phyloP scores from a whole-genome alignment of 2,888 invertebrate genomes.

The Gymnosoma rotundatum region DNA sequence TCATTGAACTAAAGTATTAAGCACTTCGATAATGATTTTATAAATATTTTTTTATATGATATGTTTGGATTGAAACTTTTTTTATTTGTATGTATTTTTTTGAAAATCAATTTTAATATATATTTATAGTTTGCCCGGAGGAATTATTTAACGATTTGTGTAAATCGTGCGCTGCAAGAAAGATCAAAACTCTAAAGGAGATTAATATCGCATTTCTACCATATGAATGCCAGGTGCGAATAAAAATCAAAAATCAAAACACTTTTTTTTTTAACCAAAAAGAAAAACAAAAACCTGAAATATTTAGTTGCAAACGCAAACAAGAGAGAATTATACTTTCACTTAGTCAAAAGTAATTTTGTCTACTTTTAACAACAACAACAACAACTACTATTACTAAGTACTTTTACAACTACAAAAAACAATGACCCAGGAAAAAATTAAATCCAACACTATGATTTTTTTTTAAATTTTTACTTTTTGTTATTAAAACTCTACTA shows the following conservation, averaged over 20 bases:
- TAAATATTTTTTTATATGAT: not conserved
- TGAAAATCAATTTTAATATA: slow-evolving; percentile 65
- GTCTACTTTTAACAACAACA: not conserved
- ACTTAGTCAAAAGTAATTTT: slow-evolving; percentile 47
- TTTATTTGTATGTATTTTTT: slow-evolving; percentile 55
- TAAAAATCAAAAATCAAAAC: slow-evolving; percentile 60
- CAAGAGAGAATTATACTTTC: slow-evolving; percentile 30
- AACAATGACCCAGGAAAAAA: slow-evolving; percentile 16
- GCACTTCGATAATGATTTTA: slow-evolving; percentile 31
- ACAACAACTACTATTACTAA: slow-evolving; percentile 29
- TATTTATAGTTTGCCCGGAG: slow-evolving; percentile 88
- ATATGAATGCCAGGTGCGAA: slow-evolving; percentile 95
- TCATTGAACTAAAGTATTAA: slow-evolving; percentile 10
- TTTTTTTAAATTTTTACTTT: slow-evolving; percentile 51
- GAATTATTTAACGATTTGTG: slow-evolving; percentile 98
- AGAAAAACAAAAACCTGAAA: slow-evolving; percentile 13
- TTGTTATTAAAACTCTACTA: slow-evolving; percentile 32
- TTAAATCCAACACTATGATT: slow-evolving; percentile 43
- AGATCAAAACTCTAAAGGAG: slow-evolving; percentile 98
- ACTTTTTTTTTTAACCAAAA: slow-evolving; percentile 47
- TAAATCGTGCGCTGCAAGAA: slow-evolving; percentile 96
- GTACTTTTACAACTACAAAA: slow-evolving; percentile 12
- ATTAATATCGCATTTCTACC: slow-evolving; percentile 99
- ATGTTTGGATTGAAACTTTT: slow-evolving; percentile 21
- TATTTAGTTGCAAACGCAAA: slow-evolving; percentile 39